Conservation (phyloP, 37 sponge, comb jelly and placozoan genomes). For the Agelas oroides region DNA sequence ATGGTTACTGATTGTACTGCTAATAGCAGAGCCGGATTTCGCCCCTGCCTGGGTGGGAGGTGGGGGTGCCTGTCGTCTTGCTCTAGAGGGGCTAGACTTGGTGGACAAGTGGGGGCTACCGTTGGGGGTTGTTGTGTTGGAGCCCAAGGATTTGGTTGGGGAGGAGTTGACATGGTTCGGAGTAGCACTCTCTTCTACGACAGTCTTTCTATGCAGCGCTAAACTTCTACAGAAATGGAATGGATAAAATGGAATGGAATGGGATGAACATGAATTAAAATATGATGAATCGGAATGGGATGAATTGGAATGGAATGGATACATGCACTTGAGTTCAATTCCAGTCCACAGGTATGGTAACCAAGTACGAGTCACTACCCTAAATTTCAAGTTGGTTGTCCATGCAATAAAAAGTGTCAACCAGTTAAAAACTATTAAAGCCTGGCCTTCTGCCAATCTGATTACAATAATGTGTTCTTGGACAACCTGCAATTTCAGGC, state of each 20-base stretch:
- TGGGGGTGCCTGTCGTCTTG: conserved; percentile 44
- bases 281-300: too few relatives aligned
- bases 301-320: too few relatives aligned
- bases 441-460: too few relatives aligned
- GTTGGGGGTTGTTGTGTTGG: neutral
- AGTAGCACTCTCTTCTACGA: conserved; percentile 8
- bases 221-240: conserved; percentile 19
- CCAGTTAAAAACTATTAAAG: too few relatives aligned
- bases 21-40: neutral
- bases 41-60: conserved; percentile 11
- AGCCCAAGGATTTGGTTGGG: neutral
- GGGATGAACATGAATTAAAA: too few relatives aligned
- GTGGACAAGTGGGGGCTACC: conserved; percentile 1
- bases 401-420: too few relatives aligned
- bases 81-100: neutral
- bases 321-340: neutral
- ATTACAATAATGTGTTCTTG: too few relatives aligned
- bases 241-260: too few relatives aligned
- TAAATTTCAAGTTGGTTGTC: too few relatives aligned
- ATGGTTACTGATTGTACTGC: neutral
- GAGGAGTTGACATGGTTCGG: neutral
- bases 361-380: too few relatives aligned
- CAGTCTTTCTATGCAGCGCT: conserved; percentile 20
- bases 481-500: too few relatives aligned
- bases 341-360: too few relatives aligned